Evolutionary conservation across 1,140 invertebrate genomes (phyloP).

Genomic region (Arctopsyche grandis): DNA sequence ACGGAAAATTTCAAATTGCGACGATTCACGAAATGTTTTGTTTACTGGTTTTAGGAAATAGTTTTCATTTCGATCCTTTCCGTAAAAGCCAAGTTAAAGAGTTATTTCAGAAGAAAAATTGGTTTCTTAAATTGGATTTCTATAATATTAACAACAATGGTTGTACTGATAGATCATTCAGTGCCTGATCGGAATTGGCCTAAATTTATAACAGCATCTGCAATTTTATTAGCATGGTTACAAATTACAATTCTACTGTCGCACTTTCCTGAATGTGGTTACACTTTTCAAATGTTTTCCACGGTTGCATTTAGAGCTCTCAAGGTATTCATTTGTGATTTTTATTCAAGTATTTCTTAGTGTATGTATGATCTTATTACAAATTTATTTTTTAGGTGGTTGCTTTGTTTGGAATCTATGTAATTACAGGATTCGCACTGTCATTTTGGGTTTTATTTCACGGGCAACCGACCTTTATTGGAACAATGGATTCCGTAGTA

Average conservation of each 20-base stretch:
- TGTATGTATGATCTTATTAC: too few species aligned
- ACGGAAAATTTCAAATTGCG: too few species aligned
- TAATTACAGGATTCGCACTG: slow-evolving; percentile 67
- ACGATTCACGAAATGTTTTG: too few species aligned
- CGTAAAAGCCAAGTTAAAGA: slow-evolving; percentile 60
- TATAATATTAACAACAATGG: slow-evolving; percentile 57
- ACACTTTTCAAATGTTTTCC: slow-evolving; percentile 67
- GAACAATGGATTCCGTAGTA: slow-evolving; percentile 63
- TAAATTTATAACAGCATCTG: slow-evolving; percentile 64
- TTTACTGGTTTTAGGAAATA: slow-evolving; percentile 57
- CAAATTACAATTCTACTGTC: slow-evolving; percentile 68
- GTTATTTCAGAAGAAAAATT: slow-evolving; percentile 63
- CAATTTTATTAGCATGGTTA: slow-evolving; percentile 66
- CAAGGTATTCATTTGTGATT: slow-evolving; percentile 56
- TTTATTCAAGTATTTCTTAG: not conserved
- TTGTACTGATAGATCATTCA: slow-evolving; percentile 54
- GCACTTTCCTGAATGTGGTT: slow-evolving; percentile 66
- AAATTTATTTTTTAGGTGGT: slow-evolving; percentile 60
- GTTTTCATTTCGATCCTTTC: slow-evolving; percentile 54
- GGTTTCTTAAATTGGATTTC: slow-evolving; percentile 65
- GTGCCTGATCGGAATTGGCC: slow-evolving; percentile 60
- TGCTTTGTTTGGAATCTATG: slow-evolving; percentile 62
- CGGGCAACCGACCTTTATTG: slow-evolving; percentile 61
- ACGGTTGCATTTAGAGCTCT: slow-evolving; percentile 65
- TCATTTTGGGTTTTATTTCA: slow-evolving; percentile 68